Evolutionary conservation across 2,113 vertebrate species (phyloP), one percentile per base, ranked within the genome.

Genomic region (Hydrolagus affinis): DNA sequence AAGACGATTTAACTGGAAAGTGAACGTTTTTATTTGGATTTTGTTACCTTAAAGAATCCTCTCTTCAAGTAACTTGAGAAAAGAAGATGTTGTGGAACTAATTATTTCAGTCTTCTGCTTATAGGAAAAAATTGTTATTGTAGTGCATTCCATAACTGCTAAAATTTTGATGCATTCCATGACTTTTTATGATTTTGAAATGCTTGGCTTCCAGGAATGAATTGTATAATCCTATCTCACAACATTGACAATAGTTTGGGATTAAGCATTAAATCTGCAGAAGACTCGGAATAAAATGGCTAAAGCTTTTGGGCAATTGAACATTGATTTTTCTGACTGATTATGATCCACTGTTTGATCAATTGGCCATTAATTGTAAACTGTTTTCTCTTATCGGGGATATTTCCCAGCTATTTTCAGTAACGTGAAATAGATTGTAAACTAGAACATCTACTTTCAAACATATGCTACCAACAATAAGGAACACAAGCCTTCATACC

Each of bases 321-420:
- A 83, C 78, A 83, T 83, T 83, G 78, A 83, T 83, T 83, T 83
- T 68, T 83, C 25, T 83, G 60, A 83, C 78, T 64, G 62, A 83
- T 83, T 83, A 32, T 32, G 25, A 68, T 83, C 28, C 21, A 28
- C 64, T 64, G 23, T 83, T 30, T 66, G 78, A 66, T 83, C 78
- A 83, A 83, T 83, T 32, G 62, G 28, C 12, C 60, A 21, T 83
- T 32, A 83, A 66, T 66, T 83, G 25, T 19, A 83, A 66, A 83
- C 62, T 28, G 21, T 30, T 44, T 44, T 83, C 28, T 32, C 62
- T 66, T 66, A 1, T 28, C 19, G 28, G 30, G 8, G 12, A 9
- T 28, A 19, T 75, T 83, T 32, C 30, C 25, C 66, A 66, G 25
- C 62, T 83, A 11, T 32, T 9, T 83, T 17, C 32, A 32, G 25